A percentile compares a stretch with the other conserved stretches of the same genome.
phyloP scores from a whole-genome alignment of 2,888 invertebrate genomes.

The Hyles lineata region DNA sequence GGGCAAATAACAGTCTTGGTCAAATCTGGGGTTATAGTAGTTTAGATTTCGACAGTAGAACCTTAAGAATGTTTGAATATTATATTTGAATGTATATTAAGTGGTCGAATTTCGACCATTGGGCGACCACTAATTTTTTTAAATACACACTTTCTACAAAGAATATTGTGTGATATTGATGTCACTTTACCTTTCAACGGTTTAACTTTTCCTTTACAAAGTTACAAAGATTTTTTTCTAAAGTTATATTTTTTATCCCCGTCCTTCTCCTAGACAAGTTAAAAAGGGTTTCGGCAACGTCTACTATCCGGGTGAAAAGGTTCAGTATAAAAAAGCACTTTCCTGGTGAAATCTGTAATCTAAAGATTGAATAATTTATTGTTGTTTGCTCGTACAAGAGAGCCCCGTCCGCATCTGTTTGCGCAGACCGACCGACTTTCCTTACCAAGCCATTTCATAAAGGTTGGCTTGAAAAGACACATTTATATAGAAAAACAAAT shows the following conservation, averaged over 20 bases:
- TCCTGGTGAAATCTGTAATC: constrained; percentile 35
- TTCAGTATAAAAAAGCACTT: constrained; percentile 32
- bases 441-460: constrained; percentile 33
- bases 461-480: too few relatives aligned
- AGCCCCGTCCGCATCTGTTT: constrained; percentile 35
- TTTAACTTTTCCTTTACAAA: not conserved
- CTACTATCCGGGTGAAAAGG: not conserved
- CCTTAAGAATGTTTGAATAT: too few relatives aligned
- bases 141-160: too few relatives aligned
- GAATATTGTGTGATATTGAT: too few relatives aligned
- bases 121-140: too few relatives aligned
- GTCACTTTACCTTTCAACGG: not conserved
- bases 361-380: constrained; percentile 44
- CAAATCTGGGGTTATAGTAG: too few relatives aligned
- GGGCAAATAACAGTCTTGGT: too few relatives aligned
- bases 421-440: constrained; percentile 34
- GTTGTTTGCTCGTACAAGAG: constrained; percentile 37
- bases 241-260: not conserved
- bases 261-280: constrained; percentile 23
- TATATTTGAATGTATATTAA: too few relatives aligned
- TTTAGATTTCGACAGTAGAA: too few relatives aligned
- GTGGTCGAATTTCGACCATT: too few relatives aligned
- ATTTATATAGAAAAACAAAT: too few relatives aligned
- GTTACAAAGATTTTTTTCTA: not conserved
- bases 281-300: constrained; percentile 27